Conservation (phyloP, 64 coral and sea anemone genomes). For the Actinia tenebrosa region DNA sequence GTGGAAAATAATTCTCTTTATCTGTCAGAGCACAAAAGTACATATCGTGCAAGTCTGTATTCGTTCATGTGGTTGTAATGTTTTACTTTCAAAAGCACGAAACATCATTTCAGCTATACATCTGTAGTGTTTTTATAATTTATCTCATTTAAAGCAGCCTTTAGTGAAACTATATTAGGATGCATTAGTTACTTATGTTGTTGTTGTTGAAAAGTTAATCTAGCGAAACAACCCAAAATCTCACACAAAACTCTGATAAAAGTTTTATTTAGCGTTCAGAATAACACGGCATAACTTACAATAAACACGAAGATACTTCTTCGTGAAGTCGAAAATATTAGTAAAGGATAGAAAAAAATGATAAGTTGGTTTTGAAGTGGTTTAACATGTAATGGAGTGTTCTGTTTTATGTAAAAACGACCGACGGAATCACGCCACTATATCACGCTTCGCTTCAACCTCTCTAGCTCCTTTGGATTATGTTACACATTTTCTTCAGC, state of each 20-base stretch:
- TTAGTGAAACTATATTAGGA: background rate
- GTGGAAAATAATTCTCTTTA: background rate
- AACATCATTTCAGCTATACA: background rate
- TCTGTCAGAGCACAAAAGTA: too few species aligned
- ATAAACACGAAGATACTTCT: background rate
- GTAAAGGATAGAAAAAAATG: background rate
- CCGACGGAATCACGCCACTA: background rate
- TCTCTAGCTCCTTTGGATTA: background rate
- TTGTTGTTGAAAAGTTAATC: background rate
- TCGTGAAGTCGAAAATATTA: background rate
- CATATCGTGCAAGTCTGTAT: too few species aligned
- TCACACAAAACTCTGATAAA: background rate
- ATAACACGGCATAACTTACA: background rate
- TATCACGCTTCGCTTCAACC: background rate
- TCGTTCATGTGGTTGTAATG: background rate
- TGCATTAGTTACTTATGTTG: background rate
- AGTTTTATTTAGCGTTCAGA: constrained; percentile 4
- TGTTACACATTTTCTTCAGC: background rate
- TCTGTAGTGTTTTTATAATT: background rate
- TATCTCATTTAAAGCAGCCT: background rate
- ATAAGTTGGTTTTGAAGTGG: background rate
- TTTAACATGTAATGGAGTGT: background rate
- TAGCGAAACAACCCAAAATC: background rate
- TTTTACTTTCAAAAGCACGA: background rate
- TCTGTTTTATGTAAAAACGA: background rate